These are phyloP conservation scores for Picus viridis DNA, from an alignment of 2,797 vertebrate species.

Conservation along the genomic window DNA sequence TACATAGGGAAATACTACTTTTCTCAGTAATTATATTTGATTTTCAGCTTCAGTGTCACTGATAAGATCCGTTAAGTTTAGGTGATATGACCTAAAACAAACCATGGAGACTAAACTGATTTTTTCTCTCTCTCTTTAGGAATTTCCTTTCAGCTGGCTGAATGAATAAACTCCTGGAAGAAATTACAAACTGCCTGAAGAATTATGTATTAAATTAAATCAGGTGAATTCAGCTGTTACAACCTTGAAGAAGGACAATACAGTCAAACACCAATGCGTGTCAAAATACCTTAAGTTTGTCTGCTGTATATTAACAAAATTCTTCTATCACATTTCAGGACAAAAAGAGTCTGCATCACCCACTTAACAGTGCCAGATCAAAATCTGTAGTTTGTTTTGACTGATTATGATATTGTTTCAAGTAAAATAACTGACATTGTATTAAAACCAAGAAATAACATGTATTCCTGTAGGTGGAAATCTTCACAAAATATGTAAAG, in stretches of 20 bases:
- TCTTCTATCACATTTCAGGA: neutral
- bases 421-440: neutral
- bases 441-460: neutral
- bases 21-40: neutral
- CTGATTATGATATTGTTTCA: neutral
- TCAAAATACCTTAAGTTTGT: neutral
- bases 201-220: neutral
- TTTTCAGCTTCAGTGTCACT: neutral
- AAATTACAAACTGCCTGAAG: neutral
- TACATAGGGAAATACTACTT: neutral
- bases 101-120: neutral
- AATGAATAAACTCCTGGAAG: neutral
- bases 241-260: neutral
- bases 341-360: neutral
- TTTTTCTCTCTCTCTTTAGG: neutral
- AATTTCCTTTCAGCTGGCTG: neutral
- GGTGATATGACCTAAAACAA: neutral
- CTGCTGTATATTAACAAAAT: neutral
- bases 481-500: neutral
- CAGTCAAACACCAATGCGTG: neutral
- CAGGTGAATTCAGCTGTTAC: neutral
- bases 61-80: neutral
- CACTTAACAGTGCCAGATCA: neutral
- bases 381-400: neutral
- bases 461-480: neutral